These are phyloP conservation scores for Hypsibius dujardini DNA, from an alignment of 1,140 invertebrate genomes.

Conservation along the genomic window DNA sequence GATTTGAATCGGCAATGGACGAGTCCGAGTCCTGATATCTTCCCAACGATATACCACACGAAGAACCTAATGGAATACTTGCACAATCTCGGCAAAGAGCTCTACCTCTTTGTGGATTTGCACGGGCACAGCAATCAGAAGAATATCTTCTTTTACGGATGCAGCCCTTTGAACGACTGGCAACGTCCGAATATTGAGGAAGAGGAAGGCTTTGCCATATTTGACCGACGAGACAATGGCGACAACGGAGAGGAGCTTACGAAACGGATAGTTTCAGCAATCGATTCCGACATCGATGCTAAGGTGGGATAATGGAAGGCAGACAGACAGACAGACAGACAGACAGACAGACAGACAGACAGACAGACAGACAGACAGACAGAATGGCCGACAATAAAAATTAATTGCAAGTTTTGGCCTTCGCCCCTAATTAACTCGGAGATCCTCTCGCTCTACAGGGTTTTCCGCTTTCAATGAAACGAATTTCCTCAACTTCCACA, in stretches of 20 bases:
- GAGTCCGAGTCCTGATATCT: constrained; percentile 48
- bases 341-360: too few relatives aligned
- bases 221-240: not conserved
- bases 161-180: constrained; percentile 38
- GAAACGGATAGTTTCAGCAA: too few relatives aligned
- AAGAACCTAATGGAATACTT: constrained; percentile 48
- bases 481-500: constrained; percentile 48
- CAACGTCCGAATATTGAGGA: too few relatives aligned
- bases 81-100: constrained; percentile 41
- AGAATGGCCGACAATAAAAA: too few relatives aligned
- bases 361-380: too few relatives aligned
- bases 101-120: constrained; percentile 63
- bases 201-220: not conserved
- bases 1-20: constrained; percentile 63
- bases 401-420: too few relatives aligned
- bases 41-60: constrained; percentile 63
- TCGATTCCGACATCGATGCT: not conserved
- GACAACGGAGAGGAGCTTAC: not conserved
- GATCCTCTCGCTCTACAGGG: constrained; percentile 17
- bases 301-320: not conserved
- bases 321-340: too few relatives aligned
- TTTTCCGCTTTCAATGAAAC: constrained; percentile 46
- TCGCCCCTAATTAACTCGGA: not conserved
- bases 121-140: constrained; percentile 72
- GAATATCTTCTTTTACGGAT: constrained; percentile 75